Base-by-base conservation (phyloP, 2,888 invertebrate genomes). In the Chromoteleia sp. region DNA sequence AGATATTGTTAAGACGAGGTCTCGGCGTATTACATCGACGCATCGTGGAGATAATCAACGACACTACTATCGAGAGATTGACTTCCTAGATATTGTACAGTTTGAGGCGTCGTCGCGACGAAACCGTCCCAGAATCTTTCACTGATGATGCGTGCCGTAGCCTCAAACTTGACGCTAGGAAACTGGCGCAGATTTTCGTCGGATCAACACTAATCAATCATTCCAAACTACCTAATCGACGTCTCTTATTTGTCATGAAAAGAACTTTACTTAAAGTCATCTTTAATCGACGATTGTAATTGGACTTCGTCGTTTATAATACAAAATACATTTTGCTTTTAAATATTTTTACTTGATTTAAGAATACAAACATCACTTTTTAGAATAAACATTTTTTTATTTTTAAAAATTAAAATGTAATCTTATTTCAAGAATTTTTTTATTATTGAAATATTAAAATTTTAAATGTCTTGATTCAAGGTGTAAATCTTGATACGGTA, bases 121-220 rank as follows among this genome's bases (percentile, higher is more conserved):
- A 75, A 70, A 81, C 81, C 81, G 75, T 81, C 81, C 81, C 45
- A 70, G 43, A 70, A 56, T 43, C 50, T 45, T 54, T 56, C 63
- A 33, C 12, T 56, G 70, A 68, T 43, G 67, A 70, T 50, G 29
- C 39, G 50, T 41, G 65, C 7, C 41, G 54, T 19, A 8, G 50
- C 58, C 25, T 75, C 80, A 65, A 73, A 63, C 50, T 33, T 29
- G 5, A 45, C 8, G 5, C 4, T 29, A 67, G 14, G 8, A 36
- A 56, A 56, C 0, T 19, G 36, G 10, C 30, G 36, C 39, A 15
- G 21, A 39, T 59, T 54, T 59, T 45, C 12, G 36, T 30, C 59
- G 52, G 15, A 71, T 41, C 10, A 45, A 48, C 10, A 21, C 29
- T 10, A 33, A 56, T 6, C 10, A 33, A 30, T 33, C 63, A 74